A percentile compares a stretch with the other conserved stretches of the same genome.
These are phyloP conservation scores for Rhabdophis nuchalis DNA, from an alignment of 2,797 vertebrate genomes.

Conservation along the genomic window DNA sequence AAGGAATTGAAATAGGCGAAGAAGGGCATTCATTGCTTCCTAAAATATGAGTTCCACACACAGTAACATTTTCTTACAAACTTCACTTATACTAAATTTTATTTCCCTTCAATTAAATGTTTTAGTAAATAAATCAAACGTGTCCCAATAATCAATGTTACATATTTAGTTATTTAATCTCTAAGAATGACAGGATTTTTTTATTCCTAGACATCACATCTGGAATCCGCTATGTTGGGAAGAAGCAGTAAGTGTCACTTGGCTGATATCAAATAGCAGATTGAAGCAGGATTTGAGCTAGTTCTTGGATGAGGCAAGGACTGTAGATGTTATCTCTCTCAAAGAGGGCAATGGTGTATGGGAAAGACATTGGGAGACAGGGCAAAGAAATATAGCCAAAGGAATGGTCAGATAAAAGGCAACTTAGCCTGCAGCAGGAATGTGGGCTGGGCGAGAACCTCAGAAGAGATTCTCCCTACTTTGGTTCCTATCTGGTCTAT, in stretches of 20 bases:
- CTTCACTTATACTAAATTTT: not conserved
- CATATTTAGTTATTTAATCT: not conserved
- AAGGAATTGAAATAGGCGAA: not conserved
- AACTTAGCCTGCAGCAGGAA: not conserved
- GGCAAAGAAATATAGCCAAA: not conserved
- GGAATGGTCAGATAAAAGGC: not conserved
- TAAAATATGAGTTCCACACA: not conserved
- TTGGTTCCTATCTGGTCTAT: not conserved
- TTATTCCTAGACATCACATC: no score
- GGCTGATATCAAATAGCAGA: not conserved
- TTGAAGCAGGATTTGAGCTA: not conserved
- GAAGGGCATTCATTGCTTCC: not conserved
- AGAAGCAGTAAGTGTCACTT: not conserved
- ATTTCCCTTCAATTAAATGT: not conserved
- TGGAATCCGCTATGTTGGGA: not conserved
- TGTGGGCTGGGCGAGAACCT: not conserved
- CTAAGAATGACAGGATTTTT: not conserved
- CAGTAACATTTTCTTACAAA: not conserved
- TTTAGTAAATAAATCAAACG: not conserved
- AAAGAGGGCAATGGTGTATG: not conserved
- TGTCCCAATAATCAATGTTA: not conserved
- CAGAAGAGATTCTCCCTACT: not conserved
- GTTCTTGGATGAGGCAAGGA: not conserved
- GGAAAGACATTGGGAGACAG: not conserved
- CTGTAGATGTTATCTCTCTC: not conserved